Evolutionary conservation across 2,113 vertebrate species (phyloP).

Genomic region (Eublepharis macularius): DNA sequence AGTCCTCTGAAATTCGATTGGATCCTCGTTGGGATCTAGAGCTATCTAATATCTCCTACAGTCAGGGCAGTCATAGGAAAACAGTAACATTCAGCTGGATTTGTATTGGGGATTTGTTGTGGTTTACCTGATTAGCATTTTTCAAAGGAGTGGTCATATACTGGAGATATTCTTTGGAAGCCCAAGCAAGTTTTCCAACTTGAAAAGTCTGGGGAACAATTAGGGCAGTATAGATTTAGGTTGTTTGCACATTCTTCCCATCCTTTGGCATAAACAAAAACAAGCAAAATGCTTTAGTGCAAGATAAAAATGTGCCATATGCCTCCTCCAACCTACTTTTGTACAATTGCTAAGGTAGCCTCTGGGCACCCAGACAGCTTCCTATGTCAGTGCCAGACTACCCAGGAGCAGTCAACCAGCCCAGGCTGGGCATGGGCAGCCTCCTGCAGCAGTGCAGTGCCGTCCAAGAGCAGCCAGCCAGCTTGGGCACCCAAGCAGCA

Average conservation of each 20-base stretch:
- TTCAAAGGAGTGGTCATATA: neutral
- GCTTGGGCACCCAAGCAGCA: too few relatives aligned
- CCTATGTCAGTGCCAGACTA: too few relatives aligned
- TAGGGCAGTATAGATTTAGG: neutral
- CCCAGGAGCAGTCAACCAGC: too few relatives aligned
- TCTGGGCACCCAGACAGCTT: too few relatives aligned
- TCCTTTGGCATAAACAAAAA: slow-evolving; percentile 43
- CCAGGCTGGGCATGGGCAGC: too few relatives aligned
- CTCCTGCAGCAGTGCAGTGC: too few relatives aligned
- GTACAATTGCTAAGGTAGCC: neutral
- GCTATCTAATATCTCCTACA: fast-evolving
- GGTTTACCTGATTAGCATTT: neutral
- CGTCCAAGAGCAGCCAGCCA: too few relatives aligned
- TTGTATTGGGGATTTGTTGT: neutral
- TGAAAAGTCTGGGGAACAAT: neutral
- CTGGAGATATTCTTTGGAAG: neutral
- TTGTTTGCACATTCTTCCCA: slow-evolving; percentile 12
- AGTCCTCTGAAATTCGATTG: slow-evolving; percentile 1
- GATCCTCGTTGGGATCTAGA: neutral
- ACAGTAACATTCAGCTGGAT: neutral
- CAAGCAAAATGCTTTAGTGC: slow-evolving; percentile 34
- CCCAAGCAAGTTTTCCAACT: neutral
- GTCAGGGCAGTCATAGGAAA: neutral
- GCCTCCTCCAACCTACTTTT: neutral
- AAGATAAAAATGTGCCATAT: slow-evolving; percentile 8